Percentiles rank a stretch among this genome's conserved stretches.
phyloP scores from a whole-genome alignment of 2,888 invertebrate species.

The Parapristionchus giblindavisi region DNA sequence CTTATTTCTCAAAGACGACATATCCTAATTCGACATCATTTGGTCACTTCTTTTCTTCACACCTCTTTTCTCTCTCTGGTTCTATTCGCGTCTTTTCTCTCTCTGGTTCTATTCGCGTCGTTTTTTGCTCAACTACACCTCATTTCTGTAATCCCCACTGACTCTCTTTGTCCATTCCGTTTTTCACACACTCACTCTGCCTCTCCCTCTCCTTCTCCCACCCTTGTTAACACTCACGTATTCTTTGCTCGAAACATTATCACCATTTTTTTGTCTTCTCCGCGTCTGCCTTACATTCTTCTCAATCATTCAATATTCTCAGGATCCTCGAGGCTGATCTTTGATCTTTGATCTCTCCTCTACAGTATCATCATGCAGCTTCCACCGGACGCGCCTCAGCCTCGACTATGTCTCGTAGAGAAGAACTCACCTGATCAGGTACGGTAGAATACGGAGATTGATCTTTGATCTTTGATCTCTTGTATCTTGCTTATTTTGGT shows the following conservation, averaged over 20 bases:
- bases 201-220: slow-evolving; percentile 2
- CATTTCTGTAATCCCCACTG: not conserved
- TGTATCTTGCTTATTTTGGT: no score
- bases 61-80: no score
- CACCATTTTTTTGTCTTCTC: slow-evolving; percentile 8
- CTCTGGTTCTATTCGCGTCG: no score
- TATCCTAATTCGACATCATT: no score
- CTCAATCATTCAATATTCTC: not conserved
- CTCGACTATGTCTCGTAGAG: slow-evolving; percentile 62
- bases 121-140: no score
- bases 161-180: not conserved
- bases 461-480: not conserved
- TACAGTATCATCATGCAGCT: no score
- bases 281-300: not conserved
- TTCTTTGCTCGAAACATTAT: not conserved
- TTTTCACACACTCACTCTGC: not conserved
- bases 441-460: not conserved
- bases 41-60: no score
- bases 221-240: no score
- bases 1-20: no score
- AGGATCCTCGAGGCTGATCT: no score
- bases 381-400: slow-evolving; percentile 61
- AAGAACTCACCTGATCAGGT: slow-evolving; percentile 53
- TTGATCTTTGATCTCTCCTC: no score
- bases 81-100: no score